These are phyloP conservation scores for Halictus rubicundus DNA, from an alignment of 1,140 invertebrate genomes.

Conservation along the genomic window DNA sequence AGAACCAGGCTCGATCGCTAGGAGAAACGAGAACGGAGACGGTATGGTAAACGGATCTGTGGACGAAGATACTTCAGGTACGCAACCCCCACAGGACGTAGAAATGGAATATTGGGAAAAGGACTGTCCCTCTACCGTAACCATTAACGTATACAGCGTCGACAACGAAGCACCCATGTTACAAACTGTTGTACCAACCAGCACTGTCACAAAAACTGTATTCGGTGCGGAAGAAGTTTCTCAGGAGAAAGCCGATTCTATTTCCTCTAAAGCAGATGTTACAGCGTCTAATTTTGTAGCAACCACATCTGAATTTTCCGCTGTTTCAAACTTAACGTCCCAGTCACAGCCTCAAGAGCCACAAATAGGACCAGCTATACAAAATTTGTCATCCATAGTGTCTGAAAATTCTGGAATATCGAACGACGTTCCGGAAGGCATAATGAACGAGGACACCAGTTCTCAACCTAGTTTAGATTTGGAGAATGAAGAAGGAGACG, in stretches of 20 bases:
- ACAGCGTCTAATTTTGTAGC: conserved; percentile 61
- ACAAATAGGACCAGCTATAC: conserved; percentile 45
- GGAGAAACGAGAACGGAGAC: conserved; percentile 85
- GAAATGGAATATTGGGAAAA: conserved; percentile 79
- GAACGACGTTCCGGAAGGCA: conserved; percentile 73
- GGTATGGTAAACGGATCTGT: conserved; percentile 82
- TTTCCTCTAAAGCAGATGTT: conserved; percentile 49
- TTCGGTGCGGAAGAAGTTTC: conserved; percentile 42
- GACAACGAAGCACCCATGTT: conserved; percentile 53
- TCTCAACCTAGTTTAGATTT: conserved; percentile 77
- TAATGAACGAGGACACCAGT: conserved; percentile 78
- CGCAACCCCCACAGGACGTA: conserved; percentile 68
- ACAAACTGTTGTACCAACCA: conserved; percentile 48
- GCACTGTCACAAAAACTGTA: conserved; percentile 45
- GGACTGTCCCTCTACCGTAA: conserved; percentile 68
- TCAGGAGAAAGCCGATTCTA: conserved; percentile 54
- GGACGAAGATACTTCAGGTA: conserved; percentile 71
- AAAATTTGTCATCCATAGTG: conserved; percentile 58
- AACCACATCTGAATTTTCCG: conserved; percentile 61
- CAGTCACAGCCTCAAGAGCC: conserved; percentile 53
- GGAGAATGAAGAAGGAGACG: conserved; percentile 71
- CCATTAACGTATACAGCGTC: conserved; percentile 59
- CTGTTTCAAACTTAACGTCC: conserved; percentile 48
- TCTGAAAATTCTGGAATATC: conserved; percentile 61
- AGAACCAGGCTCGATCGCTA: conserved; percentile 86